Conservation (phyloP, 2,888 invertebrate species). For the Drosophila koepferae region DNA sequence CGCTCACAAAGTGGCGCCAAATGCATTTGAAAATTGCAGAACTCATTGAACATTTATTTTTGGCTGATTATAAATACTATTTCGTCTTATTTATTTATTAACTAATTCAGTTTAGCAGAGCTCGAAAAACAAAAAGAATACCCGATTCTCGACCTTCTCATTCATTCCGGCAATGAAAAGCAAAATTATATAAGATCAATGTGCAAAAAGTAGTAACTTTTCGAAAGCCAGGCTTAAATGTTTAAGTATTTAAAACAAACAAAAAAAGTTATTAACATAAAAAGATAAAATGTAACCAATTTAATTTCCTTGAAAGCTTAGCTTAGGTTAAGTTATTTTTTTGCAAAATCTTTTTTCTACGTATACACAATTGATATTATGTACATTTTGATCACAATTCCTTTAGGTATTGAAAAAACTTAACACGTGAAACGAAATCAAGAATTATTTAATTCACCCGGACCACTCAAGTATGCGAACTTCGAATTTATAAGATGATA, state of each 20-base stretch:
- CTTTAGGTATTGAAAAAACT: constrained; percentile 37
- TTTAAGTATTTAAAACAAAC: constrained; percentile 62
- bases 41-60: constrained; percentile 36
- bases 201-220: constrained; percentile 42
- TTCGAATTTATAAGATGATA: constrained; percentile 71
- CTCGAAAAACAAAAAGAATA: constrained; percentile 33
- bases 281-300: constrained; percentile 29
- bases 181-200: constrained; percentile 40
- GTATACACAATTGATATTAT: constrained; percentile 68
- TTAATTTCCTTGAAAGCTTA: constrained; percentile 74
- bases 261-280: constrained; percentile 44
- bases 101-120: constrained; percentile 24
- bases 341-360: constrained; percentile 55
- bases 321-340: constrained; percentile 65
- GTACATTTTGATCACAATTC: constrained; percentile 55
- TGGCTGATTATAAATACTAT: constrained; percentile 14
- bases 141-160: constrained; percentile 47
- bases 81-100: constrained; percentile 40
- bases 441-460: constrained; percentile 65
- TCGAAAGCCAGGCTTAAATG: constrained; percentile 65
- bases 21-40: constrained; percentile 22
- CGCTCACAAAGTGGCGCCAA: constrained; percentile 48
- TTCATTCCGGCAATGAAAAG: constrained; percentile 80
- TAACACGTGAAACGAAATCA: constrained; percentile 29
- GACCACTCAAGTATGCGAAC: constrained; percentile 69